Base-by-base conservation (phyloP, 2,797 vertebrate species). In the Chromobotia macracanthus region DNA sequence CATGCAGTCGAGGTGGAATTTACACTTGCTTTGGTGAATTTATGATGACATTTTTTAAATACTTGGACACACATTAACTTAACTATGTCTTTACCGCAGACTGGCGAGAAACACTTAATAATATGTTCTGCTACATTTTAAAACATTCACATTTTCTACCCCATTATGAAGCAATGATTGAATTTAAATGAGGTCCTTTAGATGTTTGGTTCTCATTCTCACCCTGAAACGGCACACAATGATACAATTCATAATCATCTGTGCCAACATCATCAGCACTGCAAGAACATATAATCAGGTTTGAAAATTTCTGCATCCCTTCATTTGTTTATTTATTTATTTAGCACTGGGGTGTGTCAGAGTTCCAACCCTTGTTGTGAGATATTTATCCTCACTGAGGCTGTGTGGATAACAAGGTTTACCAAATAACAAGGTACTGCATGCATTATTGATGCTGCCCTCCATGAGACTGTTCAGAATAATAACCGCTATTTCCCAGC, bases 321-420 rank as follows among this genome's bases (percentile, higher is more conserved):
- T 25, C 13, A 13, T 61, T 92, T 83, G 23, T 61, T 92, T 83
- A 31, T 66, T 91, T 91, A 92, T 92, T 79, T 55, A 65, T 72
- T 56, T 69, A 72, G 65, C 50, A 44, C 23, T 89, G 88, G 87
- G 81, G 85, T 89, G 90, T 90, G 88, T 89, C 88, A 88, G 90
- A 92, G 90, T 86, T 91, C 85, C 88, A 91, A 85, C 91, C 90
- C 91, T 90, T 86, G 88, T 90, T 94, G 95, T 92, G 95, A 96
- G 95, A 94, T 96, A 96, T 96, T 95, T 96, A 94, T 96, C 94
- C 93, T 95, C 93, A 94, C 94, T 93, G 93, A 93, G 94, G 95
- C 92, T 92, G 90, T 92, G 90, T 88, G 90, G 93, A 85, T 91
- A 91, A 93, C 82, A 92, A 87, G 91, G 94, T 91, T 79, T 92